Evolutionary conservation across 1,140 invertebrate genomes (phyloP).

Genomic region (Atopsyche davidsoni): DNA sequence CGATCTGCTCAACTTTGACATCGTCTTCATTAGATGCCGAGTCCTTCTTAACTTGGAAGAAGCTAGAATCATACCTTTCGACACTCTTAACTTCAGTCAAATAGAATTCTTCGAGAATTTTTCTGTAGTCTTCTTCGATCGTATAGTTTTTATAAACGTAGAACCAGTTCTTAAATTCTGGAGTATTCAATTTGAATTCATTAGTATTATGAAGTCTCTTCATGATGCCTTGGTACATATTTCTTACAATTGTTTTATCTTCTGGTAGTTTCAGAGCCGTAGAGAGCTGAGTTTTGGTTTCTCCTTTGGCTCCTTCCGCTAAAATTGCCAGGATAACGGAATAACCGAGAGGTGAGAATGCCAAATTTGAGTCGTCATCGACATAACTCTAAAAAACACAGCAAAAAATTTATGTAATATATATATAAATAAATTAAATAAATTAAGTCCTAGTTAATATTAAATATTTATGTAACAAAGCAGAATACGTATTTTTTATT

Average conservation of each 20-base stretch:
- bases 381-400: conserved; percentile 48
- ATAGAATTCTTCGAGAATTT: conserved; percentile 52
- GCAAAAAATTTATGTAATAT: conserved; percentile 5
- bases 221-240: conserved; percentile 46
- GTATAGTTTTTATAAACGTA: conserved; percentile 60
- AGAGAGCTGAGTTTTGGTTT: conserved; percentile 51
- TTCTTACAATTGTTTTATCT: conserved; percentile 42
- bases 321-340: conserved; percentile 53
- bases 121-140: conserved; percentile 52
- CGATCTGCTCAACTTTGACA: conserved; percentile 26
- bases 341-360: conserved; percentile 58
- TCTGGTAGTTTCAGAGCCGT: conserved; percentile 51
- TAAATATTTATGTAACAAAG: not conserved
- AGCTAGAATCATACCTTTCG: conserved; percentile 39
- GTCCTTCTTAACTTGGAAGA: conserved; percentile 28
- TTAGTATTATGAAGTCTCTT: conserved; percentile 47
- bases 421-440: not conserved
- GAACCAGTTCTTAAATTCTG: conserved; percentile 58
- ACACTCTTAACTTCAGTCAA: conserved; percentile 55
- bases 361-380: conserved; percentile 53
- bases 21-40: conserved; percentile 34
- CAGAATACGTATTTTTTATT: not conserved
- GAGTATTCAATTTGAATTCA: conserved; percentile 48
- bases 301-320: conserved; percentile 53
- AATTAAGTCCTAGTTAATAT: not conserved